These are phyloP conservation scores for Lasioglossum oenotherae DNA, from an alignment of 2,888 invertebrate species.

Conservation along the genomic window DNA sequence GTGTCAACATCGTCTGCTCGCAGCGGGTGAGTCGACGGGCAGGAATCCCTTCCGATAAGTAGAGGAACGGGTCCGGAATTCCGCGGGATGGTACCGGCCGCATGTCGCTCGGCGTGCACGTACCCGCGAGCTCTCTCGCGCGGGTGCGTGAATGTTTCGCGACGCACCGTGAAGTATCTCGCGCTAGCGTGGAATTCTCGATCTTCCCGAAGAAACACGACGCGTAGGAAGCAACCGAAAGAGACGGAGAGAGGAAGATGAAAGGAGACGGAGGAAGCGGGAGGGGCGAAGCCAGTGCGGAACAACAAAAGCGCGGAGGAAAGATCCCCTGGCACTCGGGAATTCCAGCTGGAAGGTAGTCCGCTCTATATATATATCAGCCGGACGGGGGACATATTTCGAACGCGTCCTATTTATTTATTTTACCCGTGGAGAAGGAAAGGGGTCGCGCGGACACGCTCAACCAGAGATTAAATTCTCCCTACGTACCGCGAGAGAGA, in stretches of 20 bases:
- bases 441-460: slow-evolving; percentile 30
- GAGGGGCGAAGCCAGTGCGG: slow-evolving; percentile 15
- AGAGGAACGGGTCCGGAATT: slow-evolving; percentile 44
- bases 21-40: slow-evolving; percentile 39
- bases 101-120: slow-evolving; percentile 32
- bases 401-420: slow-evolving; percentile 79
- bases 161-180: slow-evolving; percentile 26
- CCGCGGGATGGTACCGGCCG: slow-evolving; percentile 28
- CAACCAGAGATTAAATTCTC: slow-evolving; percentile 78
- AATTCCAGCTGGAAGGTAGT: slow-evolving; percentile 68
- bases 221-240: slow-evolving; percentile 5
- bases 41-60: slow-evolving; percentile 59
- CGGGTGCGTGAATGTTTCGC: slow-evolving; percentile 10
- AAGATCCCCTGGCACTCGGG: slow-evolving; percentile 47
- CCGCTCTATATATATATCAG: slow-evolving; percentile 79
- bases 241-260: not conserved
- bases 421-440: slow-evolving; percentile 69
- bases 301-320: slow-evolving; percentile 62
- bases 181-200: slow-evolving; percentile 65
- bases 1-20: slow-evolving; percentile 35
- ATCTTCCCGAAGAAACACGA: slow-evolving; percentile 59
- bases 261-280: not conserved
- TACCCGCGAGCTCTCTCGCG: slow-evolving; percentile 12
- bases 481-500: slow-evolving; percentile 64
- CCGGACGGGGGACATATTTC: slow-evolving; percentile 78